Base-by-base conservation (phyloP, 2,797 vertebrate species). In the Spinus pinus region DNA sequence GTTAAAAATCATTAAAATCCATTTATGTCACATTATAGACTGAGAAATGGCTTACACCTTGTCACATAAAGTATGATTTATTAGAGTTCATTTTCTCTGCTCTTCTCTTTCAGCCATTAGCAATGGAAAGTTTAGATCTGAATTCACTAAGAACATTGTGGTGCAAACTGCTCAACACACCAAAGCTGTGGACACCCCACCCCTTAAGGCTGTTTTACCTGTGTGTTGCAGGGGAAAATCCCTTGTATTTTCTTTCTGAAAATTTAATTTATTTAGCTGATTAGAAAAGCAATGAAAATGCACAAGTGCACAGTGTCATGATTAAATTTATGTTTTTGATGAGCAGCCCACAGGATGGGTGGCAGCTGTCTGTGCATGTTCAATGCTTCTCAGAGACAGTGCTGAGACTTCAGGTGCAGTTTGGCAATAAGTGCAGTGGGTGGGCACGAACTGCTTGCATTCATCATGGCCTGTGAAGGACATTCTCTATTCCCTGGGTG, bases 401-500 rank as follows among this genome's bases (percentile, higher is more conserved):
- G 37, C 30, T 66, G 78, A 77, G 37, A 31, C 42, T 86, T 85
- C 44, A 73, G 77, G 46, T 22, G 39, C 37, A 47, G 20, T 39
- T 90, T 77, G 64, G 67, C 62, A 58, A 84, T 66, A 64, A 69
- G 35, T 6, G 14, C 39, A 25, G 3, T 1, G 15, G 19, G 20
- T 0, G 10, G 82, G 33, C 51, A 31, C 7, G 66, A 60, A 28
- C 41, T 53, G 79, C 33, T 31, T 80, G 61, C n/a, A 50, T 73
- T 57, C 75, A 53, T 77, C 62, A 37, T 53, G 39, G 28, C 7
- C 61, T 65, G 74, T 84, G 79, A 94, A 95, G 88, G 92, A 54
- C 28, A 1, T 78, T 81, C 35, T 57, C 27, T 58, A 0, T 39
- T 41, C 46, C 41, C 4, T 3, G 54, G 2, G 0, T 77, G 47